Conservation (phyloP, 2,113 vertebrate genomes). For the Silurus meridionalis region DNA sequence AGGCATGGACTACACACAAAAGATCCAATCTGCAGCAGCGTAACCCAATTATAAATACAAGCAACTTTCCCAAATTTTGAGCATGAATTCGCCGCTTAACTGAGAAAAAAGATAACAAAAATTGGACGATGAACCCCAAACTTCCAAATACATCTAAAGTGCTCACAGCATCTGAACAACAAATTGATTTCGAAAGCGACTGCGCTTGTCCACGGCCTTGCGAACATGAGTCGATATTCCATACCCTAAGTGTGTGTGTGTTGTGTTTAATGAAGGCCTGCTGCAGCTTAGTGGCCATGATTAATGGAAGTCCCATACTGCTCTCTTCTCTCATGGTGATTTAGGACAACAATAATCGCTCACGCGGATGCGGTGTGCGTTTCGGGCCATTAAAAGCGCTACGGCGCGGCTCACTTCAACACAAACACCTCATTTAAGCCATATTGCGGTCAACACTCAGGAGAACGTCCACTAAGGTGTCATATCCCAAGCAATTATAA, state of each 20-base stretch:
- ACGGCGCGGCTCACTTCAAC: constrained; percentile 70
- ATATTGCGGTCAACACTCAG: constrained; percentile 66
- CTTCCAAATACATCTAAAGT: neutral
- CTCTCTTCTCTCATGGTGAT: constrained; percentile 68
- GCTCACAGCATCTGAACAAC: neutral
- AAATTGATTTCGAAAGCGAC: constrained; percentile 17
- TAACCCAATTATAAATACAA: neutral
- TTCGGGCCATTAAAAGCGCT: constrained; percentile 75
- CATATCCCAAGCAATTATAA: constrained; percentile 59
- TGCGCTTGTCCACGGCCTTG: neutral
- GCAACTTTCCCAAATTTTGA: neutral
- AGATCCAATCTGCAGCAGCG: neutral
- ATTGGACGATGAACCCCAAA: neutral
- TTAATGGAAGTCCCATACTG: constrained; percentile 74
- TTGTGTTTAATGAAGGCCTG: constrained; percentile 64
- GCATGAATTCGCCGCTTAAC: neutral
- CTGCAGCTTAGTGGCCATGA: constrained; percentile 68
- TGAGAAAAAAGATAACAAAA: neutral
- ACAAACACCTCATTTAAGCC: constrained; percentile 79
- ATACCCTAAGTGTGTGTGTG: constrained; percentile 23
- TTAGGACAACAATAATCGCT: constrained; percentile 79
- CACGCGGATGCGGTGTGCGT: constrained; percentile 73
- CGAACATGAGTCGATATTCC: constrained; percentile 3
- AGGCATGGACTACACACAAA: neutral
- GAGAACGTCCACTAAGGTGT: constrained; percentile 64